These are phyloP conservation scores for Drosophila nasuta DNA, from an alignment of 1,140 invertebrate species.

Conservation along the genomic window DNA sequence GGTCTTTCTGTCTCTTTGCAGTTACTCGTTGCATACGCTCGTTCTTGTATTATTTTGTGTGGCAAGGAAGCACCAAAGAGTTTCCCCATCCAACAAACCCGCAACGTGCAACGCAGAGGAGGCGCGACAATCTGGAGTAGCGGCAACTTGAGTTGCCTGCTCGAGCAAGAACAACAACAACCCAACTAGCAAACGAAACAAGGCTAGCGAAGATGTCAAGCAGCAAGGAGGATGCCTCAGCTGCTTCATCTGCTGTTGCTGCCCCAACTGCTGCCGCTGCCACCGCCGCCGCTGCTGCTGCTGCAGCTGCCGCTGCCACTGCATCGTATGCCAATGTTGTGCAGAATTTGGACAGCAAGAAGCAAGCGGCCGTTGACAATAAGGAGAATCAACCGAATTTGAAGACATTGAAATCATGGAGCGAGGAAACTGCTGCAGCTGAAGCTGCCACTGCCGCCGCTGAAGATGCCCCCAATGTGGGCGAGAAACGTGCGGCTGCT, in stretches of 20 bases:
- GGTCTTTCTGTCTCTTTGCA: conserved; percentile 27
- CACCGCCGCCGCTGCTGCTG: conserved; percentile 33
- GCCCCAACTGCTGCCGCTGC: conserved; percentile 38
- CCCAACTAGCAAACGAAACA: no score
- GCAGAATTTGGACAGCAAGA: conserved; percentile 78
- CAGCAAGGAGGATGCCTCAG: conserved; percentile 75
- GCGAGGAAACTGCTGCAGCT: conserved; percentile 75
- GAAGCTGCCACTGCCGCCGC: conserved; percentile 63
- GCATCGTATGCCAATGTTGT: conserved; percentile 81
- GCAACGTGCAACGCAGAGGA: conserved; percentile 21
- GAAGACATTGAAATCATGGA: conserved; percentile 81
- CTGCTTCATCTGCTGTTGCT: conserved; percentile 23
- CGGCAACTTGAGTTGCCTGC: conserved; percentile 59
- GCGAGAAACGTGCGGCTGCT: conserved; percentile 76
- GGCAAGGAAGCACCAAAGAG: conserved; percentile 80
- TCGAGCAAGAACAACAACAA: conserved; percentile 52
- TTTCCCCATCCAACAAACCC: conserved; percentile 62
- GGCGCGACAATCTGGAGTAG: conserved; percentile 65
- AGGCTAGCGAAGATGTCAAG: conserved; percentile 60
- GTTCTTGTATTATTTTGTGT: conserved; percentile 15
- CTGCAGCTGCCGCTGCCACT: conserved; percentile 33
- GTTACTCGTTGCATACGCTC: conserved; percentile 55
- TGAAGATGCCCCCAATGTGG: conserved; percentile 48
- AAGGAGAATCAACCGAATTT: conserved; percentile 82
- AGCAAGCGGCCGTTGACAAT: conserved; percentile 65